Percentiles rank a stretch among this genome's conserved stretches.
Evolutionary conservation across 2,888 invertebrate species (phyloP).

Genomic region (Watsonalla binaria): DNA sequence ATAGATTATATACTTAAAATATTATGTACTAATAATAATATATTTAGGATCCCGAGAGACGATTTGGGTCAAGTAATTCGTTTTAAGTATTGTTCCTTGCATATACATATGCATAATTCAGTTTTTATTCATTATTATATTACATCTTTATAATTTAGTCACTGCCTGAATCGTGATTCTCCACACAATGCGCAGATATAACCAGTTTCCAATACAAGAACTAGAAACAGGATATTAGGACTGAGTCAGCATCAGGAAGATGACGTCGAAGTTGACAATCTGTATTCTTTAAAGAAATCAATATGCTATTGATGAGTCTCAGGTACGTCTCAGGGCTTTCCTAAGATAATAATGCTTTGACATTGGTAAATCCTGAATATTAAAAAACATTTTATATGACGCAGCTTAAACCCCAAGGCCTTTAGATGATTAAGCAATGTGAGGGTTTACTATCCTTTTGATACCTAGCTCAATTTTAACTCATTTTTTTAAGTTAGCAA

Average conservation of each 20-base stretch:
- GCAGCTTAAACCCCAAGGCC: not conserved
- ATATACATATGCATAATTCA: too few species aligned
- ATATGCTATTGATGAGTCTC: constrained; percentile 8
- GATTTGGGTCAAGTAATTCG: too few species aligned
- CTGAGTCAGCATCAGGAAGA: constrained; percentile 17
- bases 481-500: too few species aligned
- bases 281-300: constrained; percentile 11
- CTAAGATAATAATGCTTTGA: constrained; percentile 7
- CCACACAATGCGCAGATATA: not conserved
- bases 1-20: too few species aligned
- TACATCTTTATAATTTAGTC: too few species aligned
- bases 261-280: constrained; percentile 8
- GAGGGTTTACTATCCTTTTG: too few species aligned
- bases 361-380: not conserved
- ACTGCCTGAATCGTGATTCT: not conserved
- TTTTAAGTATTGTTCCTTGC: too few species aligned
- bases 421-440: not conserved
- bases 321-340: constrained; percentile 15
- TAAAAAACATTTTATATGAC: constrained; percentile 1
- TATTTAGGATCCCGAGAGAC: too few species aligned
- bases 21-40: too few species aligned
- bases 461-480: too few species aligned
- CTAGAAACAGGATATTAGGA: constrained; percentile 3
- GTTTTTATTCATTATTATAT: too few species aligned
- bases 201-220: constrained; percentile 1